Evolutionary conservation across 64 coral and sea anemone species (phyloP).

Genomic region (Dendronephthya gigantea): DNA sequence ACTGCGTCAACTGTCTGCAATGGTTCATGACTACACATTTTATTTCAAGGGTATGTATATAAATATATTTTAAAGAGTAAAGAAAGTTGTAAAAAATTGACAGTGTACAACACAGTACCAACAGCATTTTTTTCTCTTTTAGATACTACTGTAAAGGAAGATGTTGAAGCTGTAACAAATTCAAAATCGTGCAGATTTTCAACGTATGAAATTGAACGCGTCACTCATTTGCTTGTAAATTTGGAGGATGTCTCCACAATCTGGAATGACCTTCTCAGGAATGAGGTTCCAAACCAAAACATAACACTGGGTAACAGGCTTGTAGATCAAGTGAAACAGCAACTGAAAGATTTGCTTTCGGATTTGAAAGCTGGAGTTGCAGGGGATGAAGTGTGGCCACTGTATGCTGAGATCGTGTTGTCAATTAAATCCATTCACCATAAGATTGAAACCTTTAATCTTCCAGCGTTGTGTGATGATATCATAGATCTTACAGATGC

Average conservation of each 20-base stretch:
- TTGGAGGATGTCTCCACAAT: constrained; percentile 27
- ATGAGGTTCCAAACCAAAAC: too few relatives aligned
- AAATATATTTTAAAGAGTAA: not conserved
- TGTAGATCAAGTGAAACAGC: too few relatives aligned
- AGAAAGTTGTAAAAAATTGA: not conserved
- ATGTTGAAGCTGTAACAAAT: constrained; percentile 22
- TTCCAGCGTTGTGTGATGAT: constrained; percentile 35
- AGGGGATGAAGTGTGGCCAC: constrained; percentile 12
- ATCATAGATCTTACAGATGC: constrained; percentile 32
- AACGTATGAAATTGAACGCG: constrained; percentile 37
- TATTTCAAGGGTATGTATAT: constrained; percentile 26
- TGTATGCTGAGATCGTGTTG: not conserved
- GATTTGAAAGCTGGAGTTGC: constrained; percentile 4
- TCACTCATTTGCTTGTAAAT: constrained; percentile 39
- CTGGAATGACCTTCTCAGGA: not conserved
- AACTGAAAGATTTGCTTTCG: not conserved
- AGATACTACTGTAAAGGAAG: constrained; percentile 36
- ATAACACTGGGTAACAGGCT: too few relatives aligned
- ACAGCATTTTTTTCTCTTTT: constrained; percentile 7
- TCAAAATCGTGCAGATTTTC: constrained; percentile 35
- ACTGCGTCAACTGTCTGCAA: constrained; percentile 33
- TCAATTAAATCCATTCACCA: not conserved
- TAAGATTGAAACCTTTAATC: constrained; percentile 16
- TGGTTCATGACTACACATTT: constrained; percentile 25
- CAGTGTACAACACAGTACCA: not conserved